phyloP scores from a whole-genome alignment of 2,797 vertebrate species.

The Danio kyathit region DNA sequence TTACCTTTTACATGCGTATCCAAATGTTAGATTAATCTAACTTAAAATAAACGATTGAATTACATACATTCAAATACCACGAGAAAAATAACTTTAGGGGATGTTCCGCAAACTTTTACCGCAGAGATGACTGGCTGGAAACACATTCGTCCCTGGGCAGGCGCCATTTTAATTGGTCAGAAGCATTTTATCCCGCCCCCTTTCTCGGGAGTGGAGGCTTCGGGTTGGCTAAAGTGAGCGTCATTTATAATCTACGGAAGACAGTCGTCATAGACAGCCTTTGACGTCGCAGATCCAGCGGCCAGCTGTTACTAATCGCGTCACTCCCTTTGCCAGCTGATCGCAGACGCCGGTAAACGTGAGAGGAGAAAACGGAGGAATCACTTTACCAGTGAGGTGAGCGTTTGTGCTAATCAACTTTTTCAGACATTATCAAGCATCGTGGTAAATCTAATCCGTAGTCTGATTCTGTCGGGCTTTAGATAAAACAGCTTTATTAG shows the following conservation, averaged over 20 bases:
- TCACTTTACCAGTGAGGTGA: constrained; percentile 27
- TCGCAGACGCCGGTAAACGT: constrained; percentile 76
- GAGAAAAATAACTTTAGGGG: constrained; percentile 36
- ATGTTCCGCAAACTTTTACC: constrained; percentile 50
- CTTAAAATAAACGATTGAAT: too few relatives aligned
- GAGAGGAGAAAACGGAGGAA: constrained; percentile 26
- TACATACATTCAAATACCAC: too few relatives aligned
- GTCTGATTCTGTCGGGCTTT: neutral
- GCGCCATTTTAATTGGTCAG: constrained; percentile 21
- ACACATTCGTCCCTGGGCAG: constrained; percentile 26
- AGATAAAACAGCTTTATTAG: constrained; percentile 6
- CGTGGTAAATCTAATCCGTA: neutral
- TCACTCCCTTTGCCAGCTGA: constrained; percentile 92
- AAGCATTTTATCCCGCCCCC: constrained; percentile 6
- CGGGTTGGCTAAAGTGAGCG: constrained; percentile 30
- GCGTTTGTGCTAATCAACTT: constrained; percentile 2
- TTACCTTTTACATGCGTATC: too few relatives aligned
- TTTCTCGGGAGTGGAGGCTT: neutral
- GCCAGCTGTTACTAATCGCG: constrained; percentile 74
- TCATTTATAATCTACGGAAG: constrained; percentile 23
- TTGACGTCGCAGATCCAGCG: constrained; percentile 74
- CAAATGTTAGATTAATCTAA: too few relatives aligned
- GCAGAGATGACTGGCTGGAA: constrained; percentile 47
- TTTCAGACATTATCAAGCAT: neutral
- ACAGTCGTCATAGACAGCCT: constrained; percentile 70